Evolutionary conservation across 2,888 invertebrate species (phyloP).

Genomic region (Callinectes sapidus): DNA sequence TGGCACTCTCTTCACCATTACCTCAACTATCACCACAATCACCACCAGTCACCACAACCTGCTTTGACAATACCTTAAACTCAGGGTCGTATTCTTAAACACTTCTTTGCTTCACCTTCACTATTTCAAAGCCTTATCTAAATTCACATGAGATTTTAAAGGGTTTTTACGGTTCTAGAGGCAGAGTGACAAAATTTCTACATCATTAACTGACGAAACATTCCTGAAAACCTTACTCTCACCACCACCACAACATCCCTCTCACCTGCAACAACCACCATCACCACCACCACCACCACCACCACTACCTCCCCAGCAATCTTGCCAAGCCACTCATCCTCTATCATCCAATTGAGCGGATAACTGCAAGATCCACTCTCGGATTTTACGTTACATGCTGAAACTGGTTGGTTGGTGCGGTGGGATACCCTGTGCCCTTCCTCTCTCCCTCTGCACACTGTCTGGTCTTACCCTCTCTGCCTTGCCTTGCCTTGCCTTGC

Average conservation of each 20-base stretch:
- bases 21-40: too few species aligned
- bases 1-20: too few species aligned
- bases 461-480: background rate
- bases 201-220: too few species aligned
- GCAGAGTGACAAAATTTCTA: too few species aligned
- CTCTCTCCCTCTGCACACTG: background rate
- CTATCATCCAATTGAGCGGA: slow-evolving; percentile 26
- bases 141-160: too few species aligned
- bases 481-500: background rate
- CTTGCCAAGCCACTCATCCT: background rate
- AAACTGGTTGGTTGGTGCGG: background rate
- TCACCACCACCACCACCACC: background rate
- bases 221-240: background rate
- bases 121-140: too few species aligned
- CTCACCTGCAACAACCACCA: background rate
- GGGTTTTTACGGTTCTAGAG: too few species aligned
- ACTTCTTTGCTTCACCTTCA: too few species aligned
- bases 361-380: background rate
- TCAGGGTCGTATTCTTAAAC: too few species aligned
- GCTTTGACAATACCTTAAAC: too few species aligned
- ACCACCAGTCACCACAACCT: too few species aligned
- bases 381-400: background rate
- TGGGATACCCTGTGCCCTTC: background rate
- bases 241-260: background rate
- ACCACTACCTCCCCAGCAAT: background rate